phyloP scores from a whole-genome alignment of 2,888 invertebrate genomes.

The Mesorhabditis belari region DNA sequence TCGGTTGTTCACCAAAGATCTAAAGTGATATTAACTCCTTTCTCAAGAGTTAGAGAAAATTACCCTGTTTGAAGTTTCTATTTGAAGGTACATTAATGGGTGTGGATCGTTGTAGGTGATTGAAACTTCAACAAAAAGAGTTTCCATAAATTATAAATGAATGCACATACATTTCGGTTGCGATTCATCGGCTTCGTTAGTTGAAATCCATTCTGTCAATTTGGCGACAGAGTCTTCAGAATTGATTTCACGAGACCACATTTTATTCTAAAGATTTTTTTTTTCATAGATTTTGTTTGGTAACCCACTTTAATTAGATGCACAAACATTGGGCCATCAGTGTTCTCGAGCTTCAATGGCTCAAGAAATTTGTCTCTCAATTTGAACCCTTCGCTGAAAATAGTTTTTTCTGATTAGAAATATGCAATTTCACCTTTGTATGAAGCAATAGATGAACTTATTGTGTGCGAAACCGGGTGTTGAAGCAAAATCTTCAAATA shows the following conservation, averaged over 20 bases:
- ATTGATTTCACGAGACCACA: neutral
- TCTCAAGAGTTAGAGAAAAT: neutral
- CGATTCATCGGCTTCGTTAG: neutral
- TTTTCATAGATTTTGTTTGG: constrained; percentile 11
- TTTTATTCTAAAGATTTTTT: neutral
- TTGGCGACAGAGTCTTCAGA: constrained; percentile 12
- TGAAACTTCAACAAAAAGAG: constrained; percentile 10
- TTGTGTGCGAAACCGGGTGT: neutral
- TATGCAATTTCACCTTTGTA: no score
- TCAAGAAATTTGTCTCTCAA: neutral
- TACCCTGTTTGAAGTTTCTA: constrained; percentile 4
- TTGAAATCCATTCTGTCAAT: constrained; percentile 9
- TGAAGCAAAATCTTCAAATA: neutral
- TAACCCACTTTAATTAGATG: constrained; percentile 13
- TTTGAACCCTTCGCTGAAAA: neutral
- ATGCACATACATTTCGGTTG: constrained; percentile 13
- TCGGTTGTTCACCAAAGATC: constrained; percentile 40
- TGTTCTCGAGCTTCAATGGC: constrained; percentile 8
- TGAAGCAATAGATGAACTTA: no score
- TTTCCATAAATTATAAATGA: neutral
- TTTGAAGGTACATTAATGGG: constrained; percentile 37
- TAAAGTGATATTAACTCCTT: constrained; percentile 7
- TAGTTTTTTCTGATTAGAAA: neutral
- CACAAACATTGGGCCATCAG: constrained; percentile 1
- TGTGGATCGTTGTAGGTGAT: constrained; percentile 23